Base-by-base conservation (phyloP, 2,888 invertebrate species). In the Entomobrya proxima region DNA sequence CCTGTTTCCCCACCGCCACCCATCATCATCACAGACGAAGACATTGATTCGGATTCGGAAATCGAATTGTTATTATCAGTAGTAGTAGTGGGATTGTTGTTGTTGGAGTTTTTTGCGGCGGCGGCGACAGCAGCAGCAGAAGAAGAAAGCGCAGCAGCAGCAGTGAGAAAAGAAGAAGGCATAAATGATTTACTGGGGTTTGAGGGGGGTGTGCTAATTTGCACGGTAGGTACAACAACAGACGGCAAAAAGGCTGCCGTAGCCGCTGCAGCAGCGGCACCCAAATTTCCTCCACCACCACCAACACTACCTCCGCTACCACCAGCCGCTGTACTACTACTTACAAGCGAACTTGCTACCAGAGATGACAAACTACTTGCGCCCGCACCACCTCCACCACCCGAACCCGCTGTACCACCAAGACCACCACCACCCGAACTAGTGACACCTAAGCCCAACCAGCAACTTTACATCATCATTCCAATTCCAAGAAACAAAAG, bases 141-240 rank as follows among this genome's bases (percentile, higher is more conserved):
- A 74, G 85, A 80, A 85, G 85, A 75, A 55, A 85, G 80, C 80
- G 85, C 85, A 80, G 85, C 85, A 69, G 79, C 79, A 85, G 85
- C 85, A 85, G 85, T 47, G 80, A 85, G 44, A 85, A 85, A 75
- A 85, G 85, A 80, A 80, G 80, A 85, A 85, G 85, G 85, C 79
- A 85, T 72, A 80, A 85, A 55, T 80, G 85, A 79, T 85, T 85
- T 79, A 79, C 67, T 84, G 30, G 74, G 84, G 69, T 67, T 76
- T 72, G 32, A 37, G 24, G 50, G 76, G 32, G 82, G 79, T 32
- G 80, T 72, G 80, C 76, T 85, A n/a, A 85, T 50, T 76, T 80
- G 85, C 80, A 85, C 85, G 32, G 75, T 74, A 61, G 85, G 85
- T 69, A 80, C 67, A 85, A 80, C 67, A 85, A 80, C 79, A 64